Evolutionary conservation across 2,113 vertebrate genomes (phyloP), one percentile per base, ranked within the genome.

Genomic region (Halichoeres trimaculatus): DNA sequence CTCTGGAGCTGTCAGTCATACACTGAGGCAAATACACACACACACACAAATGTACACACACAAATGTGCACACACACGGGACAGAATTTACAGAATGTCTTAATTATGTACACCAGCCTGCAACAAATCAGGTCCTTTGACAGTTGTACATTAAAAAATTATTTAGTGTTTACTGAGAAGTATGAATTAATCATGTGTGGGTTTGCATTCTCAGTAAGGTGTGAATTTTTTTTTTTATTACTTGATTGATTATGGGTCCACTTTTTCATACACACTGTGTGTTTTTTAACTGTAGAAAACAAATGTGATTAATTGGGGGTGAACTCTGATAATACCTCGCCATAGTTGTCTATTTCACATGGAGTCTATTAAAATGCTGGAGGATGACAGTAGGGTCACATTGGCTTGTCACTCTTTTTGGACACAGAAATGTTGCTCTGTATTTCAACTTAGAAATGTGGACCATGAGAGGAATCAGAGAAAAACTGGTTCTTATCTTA

Each of bases 111-210:
- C 26, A 66, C 26, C 45, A 53, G 40, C 57, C 59, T 54, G 34
- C 58, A 81, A 78, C 73, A 76, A 78, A 84, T 85, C 60, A 76
- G 40, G 35, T 65, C 52, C 77, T 83, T 76, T 76, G 76, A 58
- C 77, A 74, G 56, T 61, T 38, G 53, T 35, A 34, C 74, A 72
- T 81, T 79, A 76, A 73, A 50, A 82, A 80, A 75, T 80, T 55
- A 75, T 48, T 74, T 55, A 51, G 24, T 81, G 56, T 76, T 84
- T 73, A 58, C 65, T 71, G 45, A 34, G 67, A 26, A 51, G 55
- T 1, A 23, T 67, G 53, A 80, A 83, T 80, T 67, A 80, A 83
- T 74, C 38, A 79, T 57, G 24, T 62, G 23, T 14, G 50, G 59
- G 35, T 78, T 55, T 61, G 69, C 30, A 53, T 77, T 74, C 64